Conservation (phyloP, 2,113 vertebrate genomes). For the Chionodraco myersi region DNA sequence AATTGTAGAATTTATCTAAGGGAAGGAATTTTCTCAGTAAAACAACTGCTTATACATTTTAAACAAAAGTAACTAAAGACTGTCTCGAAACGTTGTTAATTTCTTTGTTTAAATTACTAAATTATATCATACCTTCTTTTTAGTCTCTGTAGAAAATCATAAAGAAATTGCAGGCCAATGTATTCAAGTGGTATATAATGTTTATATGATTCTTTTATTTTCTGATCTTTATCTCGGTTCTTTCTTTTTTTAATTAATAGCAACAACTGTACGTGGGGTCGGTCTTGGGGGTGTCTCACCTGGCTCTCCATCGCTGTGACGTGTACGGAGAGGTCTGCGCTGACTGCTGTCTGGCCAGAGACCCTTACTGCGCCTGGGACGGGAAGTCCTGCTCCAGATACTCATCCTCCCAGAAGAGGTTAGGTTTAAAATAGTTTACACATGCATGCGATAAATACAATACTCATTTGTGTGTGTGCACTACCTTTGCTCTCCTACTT, state of each 20-base stretch:
- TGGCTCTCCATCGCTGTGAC: slow-evolving; percentile 95
- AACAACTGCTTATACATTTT: too few species aligned
- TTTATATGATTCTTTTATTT: background rate
- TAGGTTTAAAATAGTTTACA: slow-evolving; percentile 10
- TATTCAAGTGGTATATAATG: background rate
- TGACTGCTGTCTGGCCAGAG: slow-evolving; percentile 96
- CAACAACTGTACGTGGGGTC: slow-evolving; percentile 99
- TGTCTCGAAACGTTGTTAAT: background rate
- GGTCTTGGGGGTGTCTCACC: slow-evolving; percentile 91
- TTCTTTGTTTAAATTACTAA: background rate
- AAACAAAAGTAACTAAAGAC: background rate
- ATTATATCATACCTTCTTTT: background rate
- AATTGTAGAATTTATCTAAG: background rate
- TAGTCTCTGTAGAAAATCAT: background rate
- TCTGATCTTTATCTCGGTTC: slow-evolving; percentile 14
- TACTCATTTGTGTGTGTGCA: background rate
- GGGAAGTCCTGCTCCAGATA: slow-evolving; percentile 97
- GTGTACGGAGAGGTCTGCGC: slow-evolving; percentile 95
- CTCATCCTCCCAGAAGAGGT: slow-evolving; percentile 97
- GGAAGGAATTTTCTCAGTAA: too few species aligned
- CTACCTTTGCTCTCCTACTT: background rate
- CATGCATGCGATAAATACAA: background rate
- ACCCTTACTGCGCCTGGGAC: slow-evolving; percentile 98
- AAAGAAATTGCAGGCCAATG: background rate
- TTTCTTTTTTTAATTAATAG: slow-evolving; percentile 75